phyloP scores from a whole-genome alignment of 2,113 vertebrate species.

The Diglossa brunneiventris region DNA sequence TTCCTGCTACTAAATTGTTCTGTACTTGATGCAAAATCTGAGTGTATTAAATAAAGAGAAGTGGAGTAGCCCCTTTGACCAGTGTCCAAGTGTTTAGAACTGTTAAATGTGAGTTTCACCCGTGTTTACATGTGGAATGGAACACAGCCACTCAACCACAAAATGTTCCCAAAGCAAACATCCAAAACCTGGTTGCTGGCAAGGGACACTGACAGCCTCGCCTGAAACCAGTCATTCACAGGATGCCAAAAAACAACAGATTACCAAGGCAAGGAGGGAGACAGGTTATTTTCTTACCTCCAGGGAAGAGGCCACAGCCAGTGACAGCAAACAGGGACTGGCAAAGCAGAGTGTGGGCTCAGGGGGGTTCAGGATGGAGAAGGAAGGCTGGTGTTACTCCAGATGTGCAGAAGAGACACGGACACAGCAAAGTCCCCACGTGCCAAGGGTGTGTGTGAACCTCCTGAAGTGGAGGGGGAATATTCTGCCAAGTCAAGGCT shows the following conservation, averaged over 20 bases:
- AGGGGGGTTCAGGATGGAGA: neutral
- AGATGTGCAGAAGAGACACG: neutral
- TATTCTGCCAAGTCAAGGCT: neutral
- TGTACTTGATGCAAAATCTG: conserved; percentile 20
- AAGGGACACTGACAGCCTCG: neutral
- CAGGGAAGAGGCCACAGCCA: neutral
- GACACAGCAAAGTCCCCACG: neutral
- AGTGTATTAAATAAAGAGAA: neutral
- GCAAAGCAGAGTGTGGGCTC: neutral
- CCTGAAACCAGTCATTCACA: conserved; percentile 34
- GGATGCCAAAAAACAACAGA: conserved; percentile 28
- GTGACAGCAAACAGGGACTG: neutral
- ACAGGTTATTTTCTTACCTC: conserved; percentile 49
- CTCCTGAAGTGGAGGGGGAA: neutral
- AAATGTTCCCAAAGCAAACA: conserved; percentile 71
- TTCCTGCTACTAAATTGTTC: conserved; percentile 17
- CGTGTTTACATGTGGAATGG: conserved; percentile 71
- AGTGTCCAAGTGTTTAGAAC: conserved; percentile 59
- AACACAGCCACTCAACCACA: conserved; percentile 52
- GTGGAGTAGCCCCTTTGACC: conserved; percentile 48
- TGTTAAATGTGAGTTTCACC: conserved; percentile 48
- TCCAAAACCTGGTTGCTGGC: conserved; percentile 66
- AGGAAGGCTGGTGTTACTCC: neutral
- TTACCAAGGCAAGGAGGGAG: neutral
- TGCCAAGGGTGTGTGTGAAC: neutral